Evolutionary conservation across 2,113 vertebrate species (phyloP).

Genomic region (Lethenteron camtschaticum): DNA sequence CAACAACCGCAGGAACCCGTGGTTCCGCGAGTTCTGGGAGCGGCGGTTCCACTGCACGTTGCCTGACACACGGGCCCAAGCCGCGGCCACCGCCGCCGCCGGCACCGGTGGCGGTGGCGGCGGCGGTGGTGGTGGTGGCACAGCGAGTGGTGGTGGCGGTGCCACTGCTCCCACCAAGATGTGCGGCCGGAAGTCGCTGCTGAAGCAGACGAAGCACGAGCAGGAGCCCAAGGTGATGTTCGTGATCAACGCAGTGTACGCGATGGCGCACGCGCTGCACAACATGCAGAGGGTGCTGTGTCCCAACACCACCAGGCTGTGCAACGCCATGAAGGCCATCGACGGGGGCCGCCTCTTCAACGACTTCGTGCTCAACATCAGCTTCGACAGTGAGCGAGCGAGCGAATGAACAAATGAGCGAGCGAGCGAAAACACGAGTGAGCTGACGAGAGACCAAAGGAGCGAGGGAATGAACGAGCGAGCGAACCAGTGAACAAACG

Average conservation of each 20-base stretch:
- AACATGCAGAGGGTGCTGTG: constrained; percentile 76
- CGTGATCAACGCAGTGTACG: constrained; percentile 85
- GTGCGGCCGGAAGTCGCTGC: no score
- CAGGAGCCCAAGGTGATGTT: constrained; percentile 99
- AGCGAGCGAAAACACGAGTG: no score
- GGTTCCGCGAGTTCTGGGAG: constrained; percentile 96
- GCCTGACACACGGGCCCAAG: constrained; percentile 22
- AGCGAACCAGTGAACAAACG: no score
- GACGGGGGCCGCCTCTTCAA: constrained; percentile 74
- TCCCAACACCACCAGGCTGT: constrained; percentile 66
- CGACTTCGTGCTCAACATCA: constrained; percentile 82
- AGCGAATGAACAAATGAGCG: no score
- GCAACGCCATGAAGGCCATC: constrained; percentile 68
- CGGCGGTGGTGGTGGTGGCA: no score
- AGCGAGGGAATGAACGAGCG: no score
- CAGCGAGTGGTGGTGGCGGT: no score
- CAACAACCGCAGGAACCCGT: constrained; percentile 70
- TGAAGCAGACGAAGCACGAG: constrained; percentile 38
- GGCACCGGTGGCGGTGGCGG: no score
- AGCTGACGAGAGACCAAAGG: no score
- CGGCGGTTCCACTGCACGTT: constrained; percentile 86
- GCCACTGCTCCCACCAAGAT: no score
- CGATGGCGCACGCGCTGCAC: constrained; percentile 73
- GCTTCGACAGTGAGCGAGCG: constrained; percentile 57
- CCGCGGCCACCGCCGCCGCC: constrained; percentile 11